A percentile compares a stretch with the other conserved stretches of the same genome.
Conservation (phyloP, 2,113 vertebrate genomes). For the Cebus imitator region DNA sequence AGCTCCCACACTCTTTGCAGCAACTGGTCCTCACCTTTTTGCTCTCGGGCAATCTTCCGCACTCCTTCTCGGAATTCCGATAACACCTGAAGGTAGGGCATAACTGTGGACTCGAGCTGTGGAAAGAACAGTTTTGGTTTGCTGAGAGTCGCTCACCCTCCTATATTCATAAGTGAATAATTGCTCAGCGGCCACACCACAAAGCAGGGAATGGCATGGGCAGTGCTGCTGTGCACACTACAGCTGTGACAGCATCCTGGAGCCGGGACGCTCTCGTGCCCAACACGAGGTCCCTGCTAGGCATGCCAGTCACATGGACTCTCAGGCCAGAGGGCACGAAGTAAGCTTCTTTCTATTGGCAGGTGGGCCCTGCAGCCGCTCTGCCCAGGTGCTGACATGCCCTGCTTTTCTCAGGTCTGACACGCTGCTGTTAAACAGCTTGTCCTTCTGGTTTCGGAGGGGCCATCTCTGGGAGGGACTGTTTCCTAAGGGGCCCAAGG, state of each 20-base stretch:
- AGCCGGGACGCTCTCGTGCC: rapidly evolving
- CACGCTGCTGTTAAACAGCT: rapidly evolving
- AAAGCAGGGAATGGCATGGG: rapidly evolving
- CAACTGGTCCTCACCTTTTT: slow-evolving; percentile 87
- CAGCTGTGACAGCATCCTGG: not conserved
- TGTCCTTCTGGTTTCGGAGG: rapidly evolving
- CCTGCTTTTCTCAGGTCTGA: not conserved
- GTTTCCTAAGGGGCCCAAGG: rapidly evolving
- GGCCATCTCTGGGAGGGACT: not conserved
- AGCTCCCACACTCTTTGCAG: not conserved
- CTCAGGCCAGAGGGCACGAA: not conserved
- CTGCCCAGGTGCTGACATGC: rapidly evolving
- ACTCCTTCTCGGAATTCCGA: slow-evolving; percentile 95
- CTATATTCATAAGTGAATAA: rapidly evolving
- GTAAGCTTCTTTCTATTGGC: rapidly evolving
- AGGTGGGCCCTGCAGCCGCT: not conserved
- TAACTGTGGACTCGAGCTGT: slow-evolving; percentile 93
- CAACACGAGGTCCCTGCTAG: rapidly evolving
- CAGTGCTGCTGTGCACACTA: not conserved
- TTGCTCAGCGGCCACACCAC: rapidly evolving
- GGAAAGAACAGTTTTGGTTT: not conserved
- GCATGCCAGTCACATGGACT: not conserved
- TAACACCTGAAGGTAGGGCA: slow-evolving; percentile 94
- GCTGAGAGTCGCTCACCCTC: rapidly evolving
- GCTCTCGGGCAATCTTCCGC: slow-evolving; percentile 91